Base-by-base conservation (phyloP, 2,113 vertebrate genomes). In the Sander lucioperca region DNA sequence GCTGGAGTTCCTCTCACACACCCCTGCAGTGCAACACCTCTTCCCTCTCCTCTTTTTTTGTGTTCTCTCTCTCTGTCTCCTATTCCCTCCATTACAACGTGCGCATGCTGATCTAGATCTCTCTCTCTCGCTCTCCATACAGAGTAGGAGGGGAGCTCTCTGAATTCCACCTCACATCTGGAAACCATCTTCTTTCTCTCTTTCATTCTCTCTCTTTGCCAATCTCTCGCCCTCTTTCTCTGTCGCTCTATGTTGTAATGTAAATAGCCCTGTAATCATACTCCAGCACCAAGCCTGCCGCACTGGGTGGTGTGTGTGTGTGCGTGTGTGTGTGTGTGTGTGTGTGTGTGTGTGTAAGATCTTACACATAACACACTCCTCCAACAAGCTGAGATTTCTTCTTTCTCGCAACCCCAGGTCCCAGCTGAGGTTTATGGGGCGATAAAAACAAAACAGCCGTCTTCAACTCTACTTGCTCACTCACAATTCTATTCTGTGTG, bases 121-220 rank as follows among this genome's bases (percentile, higher is more conserved):
- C 77, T 21, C 73, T 39, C 39, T 39, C 39, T 39, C 27, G 27
- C 39, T 39, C 9, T 43, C 39, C 39, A 1, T 43, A 43, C 39
- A 43, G 39, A 43, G 39, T 43, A 79, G 67, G 58, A 80, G 82
- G 77, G 84, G 83, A 66, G 79, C 83, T 89, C 85, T 85, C 86
- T 48, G 88, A 94, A 94, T 95, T 95, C 94, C 94, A 81, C 88
- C 88, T 89, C 91, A 95, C 95, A 96, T 96, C 95, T 96, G 95
- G 95, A 96, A 95, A 85, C 89, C 89, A 95, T 96, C 91, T 93
- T 89, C 79, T 68, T 80, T 89, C 75, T 43, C 39, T 66, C 21
- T 62, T 66, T 58, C 33, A 33, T 33, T 68, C 54, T 77, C 59
- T 74, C 72, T 66, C 21, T 62, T 66, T 58, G 45, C 77, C 74